phyloP scores from a whole-genome alignment of 2,113 vertebrate genomes.

The Otocyon megalotis region DNA sequence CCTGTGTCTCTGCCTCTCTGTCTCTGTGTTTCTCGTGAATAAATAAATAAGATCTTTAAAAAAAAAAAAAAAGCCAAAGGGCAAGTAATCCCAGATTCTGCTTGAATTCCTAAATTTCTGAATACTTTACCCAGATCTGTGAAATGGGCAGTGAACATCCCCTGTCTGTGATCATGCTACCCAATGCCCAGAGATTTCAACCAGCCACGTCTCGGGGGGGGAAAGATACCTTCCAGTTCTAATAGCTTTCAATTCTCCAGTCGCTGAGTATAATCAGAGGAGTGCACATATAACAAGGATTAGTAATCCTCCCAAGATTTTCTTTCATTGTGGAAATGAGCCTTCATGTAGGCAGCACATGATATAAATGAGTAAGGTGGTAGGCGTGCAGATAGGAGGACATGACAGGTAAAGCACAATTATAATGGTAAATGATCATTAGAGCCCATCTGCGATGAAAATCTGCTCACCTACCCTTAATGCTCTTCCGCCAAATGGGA shows the following conservation, averaged over 20 bases:
- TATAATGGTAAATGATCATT: neutral
- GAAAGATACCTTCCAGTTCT: neutral
- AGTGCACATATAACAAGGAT: neutral
- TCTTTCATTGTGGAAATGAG: conserved; percentile 13
- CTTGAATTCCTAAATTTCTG: conserved; percentile 11
- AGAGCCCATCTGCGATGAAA: neutral
- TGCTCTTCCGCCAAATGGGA: neutral
- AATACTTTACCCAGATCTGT: neutral
- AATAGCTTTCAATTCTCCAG: neutral
- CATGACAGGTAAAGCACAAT: neutral
- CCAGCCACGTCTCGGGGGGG: neutral
- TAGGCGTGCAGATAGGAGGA: neutral
- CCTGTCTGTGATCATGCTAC: neutral
- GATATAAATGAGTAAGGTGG: neutral
- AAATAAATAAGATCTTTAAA: too few relatives aligned
- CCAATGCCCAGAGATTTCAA: neutral
- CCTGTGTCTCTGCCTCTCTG: too few relatives aligned
- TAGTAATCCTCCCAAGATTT: neutral
- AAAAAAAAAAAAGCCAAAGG: too few relatives aligned
- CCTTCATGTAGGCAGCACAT: neutral
- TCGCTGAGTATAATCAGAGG: neutral
- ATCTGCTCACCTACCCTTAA: neutral
- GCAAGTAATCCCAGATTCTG: neutral
- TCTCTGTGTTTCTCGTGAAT: too few relatives aligned
- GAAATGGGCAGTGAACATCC: neutral